These are phyloP conservation scores for Danionella cerebrum DNA, from an alignment of 2,113 vertebrate genomes.

Conservation along the genomic window DNA sequence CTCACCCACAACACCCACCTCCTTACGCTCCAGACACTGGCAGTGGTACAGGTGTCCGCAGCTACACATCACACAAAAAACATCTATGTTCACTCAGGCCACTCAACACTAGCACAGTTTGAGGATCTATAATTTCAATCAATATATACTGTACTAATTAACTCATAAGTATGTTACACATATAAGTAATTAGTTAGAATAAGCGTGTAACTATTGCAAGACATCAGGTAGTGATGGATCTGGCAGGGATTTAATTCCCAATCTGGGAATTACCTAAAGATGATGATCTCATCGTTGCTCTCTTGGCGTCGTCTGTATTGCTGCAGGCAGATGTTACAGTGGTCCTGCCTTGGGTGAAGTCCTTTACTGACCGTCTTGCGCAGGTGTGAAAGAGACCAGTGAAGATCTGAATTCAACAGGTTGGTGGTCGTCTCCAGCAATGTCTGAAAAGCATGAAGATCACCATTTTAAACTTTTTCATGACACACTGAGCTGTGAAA, in stretches of 20 bases:
- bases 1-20: conserved; percentile 43
- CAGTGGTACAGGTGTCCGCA: conserved; percentile 94
- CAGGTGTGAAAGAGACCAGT: conserved; percentile 94
- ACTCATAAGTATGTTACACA: too few relatives aligned
- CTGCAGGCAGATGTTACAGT: conserved; percentile 89
- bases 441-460: conserved; percentile 60
- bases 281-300: conserved; percentile 80
- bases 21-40: conserved; percentile 77
- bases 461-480: neutral
- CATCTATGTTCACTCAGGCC: neutral
- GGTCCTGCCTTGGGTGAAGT: conserved; percentile 88
- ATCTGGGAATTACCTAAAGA: conserved; percentile 78
- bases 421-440: conserved; percentile 90
- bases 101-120: too few relatives aligned
- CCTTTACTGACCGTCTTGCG: conserved; percentile 81
- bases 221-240: too few relatives aligned
- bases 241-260: too few relatives aligned
- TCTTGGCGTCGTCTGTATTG: conserved; percentile 90
- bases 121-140: too few relatives aligned
- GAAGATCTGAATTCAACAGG: conserved; percentile 90
- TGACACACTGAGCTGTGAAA: too few relatives aligned
- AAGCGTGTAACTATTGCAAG: too few relatives aligned
- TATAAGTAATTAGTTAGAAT: too few relatives aligned
- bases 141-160: too few relatives aligned
- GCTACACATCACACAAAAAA: conserved; percentile 49